phyloP scores from a whole-genome alignment of 2,888 invertebrate species.

The Bombyx huttoni region DNA sequence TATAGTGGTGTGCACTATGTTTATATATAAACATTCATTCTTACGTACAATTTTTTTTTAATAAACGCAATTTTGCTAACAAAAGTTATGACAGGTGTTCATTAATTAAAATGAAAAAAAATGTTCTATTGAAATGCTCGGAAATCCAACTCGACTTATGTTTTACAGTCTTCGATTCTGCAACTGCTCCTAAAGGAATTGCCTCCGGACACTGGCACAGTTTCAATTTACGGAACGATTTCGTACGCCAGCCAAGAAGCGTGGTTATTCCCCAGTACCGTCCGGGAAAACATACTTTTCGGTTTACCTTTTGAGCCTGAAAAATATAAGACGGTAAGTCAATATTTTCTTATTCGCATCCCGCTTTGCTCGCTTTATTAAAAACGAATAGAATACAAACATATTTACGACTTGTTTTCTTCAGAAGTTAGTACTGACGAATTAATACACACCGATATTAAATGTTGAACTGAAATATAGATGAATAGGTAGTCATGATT shows the following conservation, averaged over 20 bases:
- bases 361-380: constrained; percentile 2
- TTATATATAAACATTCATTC: no score
- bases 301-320: constrained; percentile 76
- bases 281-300: constrained; percentile 90
- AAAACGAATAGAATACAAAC: constrained; percentile 11
- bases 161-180: constrained; percentile 72
- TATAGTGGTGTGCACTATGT: no score
- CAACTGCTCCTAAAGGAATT: constrained; percentile 82
- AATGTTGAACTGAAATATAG: not conserved
- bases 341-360: constrained; percentile 9
- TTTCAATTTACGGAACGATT: constrained; percentile 75
- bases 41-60: no score
- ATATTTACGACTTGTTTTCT: constrained; percentile 9
- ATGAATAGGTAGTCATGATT: not conserved
- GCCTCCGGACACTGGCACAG: constrained; percentile 71
- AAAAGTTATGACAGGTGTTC: no score
- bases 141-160: constrained; percentile 6
- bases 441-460: not conserved
- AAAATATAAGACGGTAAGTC: constrained; percentile 64
- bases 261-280: constrained; percentile 84
- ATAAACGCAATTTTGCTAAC: no score
- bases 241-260: constrained; percentile 89
- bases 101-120: no score
- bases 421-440: constrained; percentile 9
- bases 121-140: no score